Base-by-base conservation (phyloP, 2,888 invertebrate species). In the Ptychoptera albimana region DNA sequence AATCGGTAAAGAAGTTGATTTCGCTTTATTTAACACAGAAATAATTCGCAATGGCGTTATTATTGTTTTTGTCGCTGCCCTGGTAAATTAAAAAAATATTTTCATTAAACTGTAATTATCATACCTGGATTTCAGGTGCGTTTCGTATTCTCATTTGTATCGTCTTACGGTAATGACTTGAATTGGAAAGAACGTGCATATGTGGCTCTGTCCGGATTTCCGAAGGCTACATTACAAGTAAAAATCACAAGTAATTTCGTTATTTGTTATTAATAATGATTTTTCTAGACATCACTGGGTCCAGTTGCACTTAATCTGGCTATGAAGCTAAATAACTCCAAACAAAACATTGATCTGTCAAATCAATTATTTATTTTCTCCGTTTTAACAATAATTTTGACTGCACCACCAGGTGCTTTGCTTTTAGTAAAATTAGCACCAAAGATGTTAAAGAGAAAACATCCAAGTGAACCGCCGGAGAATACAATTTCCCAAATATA, bases 201-300 rank as follows among this genome's bases (percentile, higher is more conserved):
- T 57, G 72, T 84, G 47, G 74, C 82, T 31, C 57, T 82, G 47
- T 74, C 81, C 40, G 82, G 82, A 75, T 64, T 83, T 43, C 81
- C 85, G 11, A 85, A 85, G 61, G 84, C 83, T 49, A 83, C 83
- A 42, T 77, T 84, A 40, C 83, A 83, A 73, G 83, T 77, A 63
- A 60, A 60, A 35, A 5, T 35, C 23, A n/a, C n/a, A n/a, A n/a
- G n/a, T n/a, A n/a, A n/a, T n/a, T n/a, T n/a, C n/a, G n/a, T n/a
- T n/a, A n/a, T n/a, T n/a, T n/a, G 7, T 29, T 29, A 39, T 7
- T 15, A 3, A 37, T 43, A 11, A 35, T 43, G 37, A 39, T 14
- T 29, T 50, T 39, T 45, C 40, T 51, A 79, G 77, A 79, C 79
- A 45, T 75, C 78, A 3, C 59, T 79, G 42, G 79, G 76, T 12